Conservation (phyloP, 2,113 vertebrate species). For the Misgurnus mizolepis region DNA sequence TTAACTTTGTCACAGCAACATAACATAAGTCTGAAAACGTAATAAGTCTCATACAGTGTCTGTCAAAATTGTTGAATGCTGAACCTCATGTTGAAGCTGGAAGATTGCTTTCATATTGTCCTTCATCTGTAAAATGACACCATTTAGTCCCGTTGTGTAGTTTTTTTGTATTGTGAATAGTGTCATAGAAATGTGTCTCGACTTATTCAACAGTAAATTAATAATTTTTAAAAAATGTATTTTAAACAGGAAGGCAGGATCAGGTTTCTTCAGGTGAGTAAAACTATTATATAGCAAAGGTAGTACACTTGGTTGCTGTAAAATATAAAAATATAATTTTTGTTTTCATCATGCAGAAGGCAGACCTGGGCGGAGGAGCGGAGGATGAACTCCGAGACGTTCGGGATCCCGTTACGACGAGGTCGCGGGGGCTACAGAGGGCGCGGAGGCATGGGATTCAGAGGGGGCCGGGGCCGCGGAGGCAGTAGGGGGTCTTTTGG, state of each 20-base stretch:
- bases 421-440: slow-evolving; percentile 88
- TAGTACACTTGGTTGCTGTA: neutral
- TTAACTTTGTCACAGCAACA: too few relatives aligned
- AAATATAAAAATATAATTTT: neutral
- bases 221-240: neutral
- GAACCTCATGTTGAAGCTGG: too few relatives aligned
- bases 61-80: too few relatives aligned
- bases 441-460: slow-evolving; percentile 84
- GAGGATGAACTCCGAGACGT: slow-evolving; percentile 92
- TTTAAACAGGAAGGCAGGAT: slow-evolving; percentile 34
- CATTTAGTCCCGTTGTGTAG: too few relatives aligned
- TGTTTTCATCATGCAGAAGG: slow-evolving; percentile 66
- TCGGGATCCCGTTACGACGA: slow-evolving; percentile 89
- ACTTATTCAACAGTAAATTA: too few relatives aligned
- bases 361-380: slow-evolving; percentile 96
- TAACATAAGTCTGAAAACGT: too few relatives aligned
- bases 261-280: slow-evolving; percentile 62
- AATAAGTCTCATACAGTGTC: too few relatives aligned
- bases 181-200: too few relatives aligned
- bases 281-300: too few relatives aligned
- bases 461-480: slow-evolving; percentile 82
- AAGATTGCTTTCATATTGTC: too few relatives aligned
- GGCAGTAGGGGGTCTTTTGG: slow-evolving; percentile 80
- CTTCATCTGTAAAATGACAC: too few relatives aligned
- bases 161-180: too few relatives aligned